Base-by-base conservation (phyloP, 2,888 invertebrate species). In the Scaptomyza reducta region DNA sequence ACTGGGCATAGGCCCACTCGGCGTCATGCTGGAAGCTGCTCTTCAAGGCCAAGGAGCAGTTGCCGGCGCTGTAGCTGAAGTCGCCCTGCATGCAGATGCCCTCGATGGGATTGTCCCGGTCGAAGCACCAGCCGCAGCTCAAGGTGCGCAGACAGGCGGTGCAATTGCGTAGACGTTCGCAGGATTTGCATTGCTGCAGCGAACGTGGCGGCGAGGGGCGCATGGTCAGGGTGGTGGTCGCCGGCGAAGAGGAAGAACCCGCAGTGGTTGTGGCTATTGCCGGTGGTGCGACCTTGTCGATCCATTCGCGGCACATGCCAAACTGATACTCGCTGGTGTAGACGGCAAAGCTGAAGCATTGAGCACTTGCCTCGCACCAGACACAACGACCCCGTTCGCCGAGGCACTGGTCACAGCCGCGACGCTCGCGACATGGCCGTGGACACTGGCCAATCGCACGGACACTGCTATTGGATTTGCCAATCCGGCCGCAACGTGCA, bases 41-140 rank as follows among this genome's bases (percentile, higher is more conserved):
- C 65, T 95, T 95, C 50, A 96, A 92, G 9, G 94, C 93, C 31
- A 93, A 92, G 1, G 95, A 94, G 89, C 96, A 96, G 75, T 95
- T 95, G 0, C 94, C 93, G 76, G 94, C 94, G 0, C 97, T 95
- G 18, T 95, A 94, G 88, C 95, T 95, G 86, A 97, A 97, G 89
- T 97, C 97, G 1, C 97, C 97, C 80, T 95, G 95, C 54, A 96
- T 95, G 87, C 97, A 97, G 22, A 94, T 93, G 0, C 98, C 98
- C 72, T 95, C 94, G 71, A 96, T 97, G 0, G 98, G 98, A 92
- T 98, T 97, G 55, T 96, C 95, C 22, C 94, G 93, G 78, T 96
- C 96, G 89, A 97, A 97, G 90, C 98, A 98, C 98, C 98, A 98
- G 7, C 98, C 98, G 92, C 98, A 98, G 65, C 96, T 96, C 81